Evolutionary conservation across 2,888 invertebrate genomes (phyloP).

Genomic region (Luffia ferchaultella): DNA sequence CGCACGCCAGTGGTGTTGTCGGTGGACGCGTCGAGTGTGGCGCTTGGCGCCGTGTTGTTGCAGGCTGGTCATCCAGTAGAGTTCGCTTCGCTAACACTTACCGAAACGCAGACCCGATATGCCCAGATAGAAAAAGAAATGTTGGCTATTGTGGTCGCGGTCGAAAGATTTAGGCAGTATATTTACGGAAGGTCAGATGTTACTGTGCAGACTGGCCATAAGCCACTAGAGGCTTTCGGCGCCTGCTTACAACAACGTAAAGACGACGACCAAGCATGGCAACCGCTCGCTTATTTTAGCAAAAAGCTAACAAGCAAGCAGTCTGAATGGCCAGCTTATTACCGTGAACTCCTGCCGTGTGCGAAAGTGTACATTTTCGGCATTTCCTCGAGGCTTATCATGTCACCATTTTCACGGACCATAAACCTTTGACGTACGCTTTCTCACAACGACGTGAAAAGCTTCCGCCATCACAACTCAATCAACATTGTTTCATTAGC

Average conservation of each 20-base stretch:
- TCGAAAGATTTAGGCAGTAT: slow-evolving; percentile 11
- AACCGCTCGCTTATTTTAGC: slow-evolving; percentile 12
- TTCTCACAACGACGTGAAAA: slow-evolving; percentile 14
- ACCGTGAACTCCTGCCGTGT: slow-evolving; percentile 14
- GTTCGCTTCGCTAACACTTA: slow-evolving; percentile 18
- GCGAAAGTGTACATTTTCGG: slow-evolving; percentile 16
- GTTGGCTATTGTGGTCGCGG: slow-evolving; percentile 13
- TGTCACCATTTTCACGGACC: slow-evolving; percentile 14
- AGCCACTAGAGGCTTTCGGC: slow-evolving; percentile 20
- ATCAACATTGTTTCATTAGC: slow-evolving; percentile 16
- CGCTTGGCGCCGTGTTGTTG: slow-evolving; percentile 15
- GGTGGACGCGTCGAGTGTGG: slow-evolving; percentile 12
- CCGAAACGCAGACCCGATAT: slow-evolving; percentile 16
- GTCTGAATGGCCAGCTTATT: slow-evolving; percentile 14
- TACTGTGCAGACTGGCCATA: slow-evolving; percentile 20
- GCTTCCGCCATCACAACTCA: slow-evolving; percentile 15
- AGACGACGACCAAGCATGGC: slow-evolving; percentile 6
- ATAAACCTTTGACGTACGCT: slow-evolving; percentile 15
- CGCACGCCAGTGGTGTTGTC: slow-evolving; percentile 9
- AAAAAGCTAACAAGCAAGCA: slow-evolving; percentile 11
- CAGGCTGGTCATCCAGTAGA: slow-evolving; percentile 18
- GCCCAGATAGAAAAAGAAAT: slow-evolving; percentile 19
- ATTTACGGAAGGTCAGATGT: slow-evolving; percentile 4
- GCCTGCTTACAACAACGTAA: slow-evolving; percentile 11
- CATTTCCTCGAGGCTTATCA: slow-evolving; percentile 14